Base-by-base conservation (phyloP, 2,888 invertebrate species). In the Agonopterix subpropinquella region DNA sequence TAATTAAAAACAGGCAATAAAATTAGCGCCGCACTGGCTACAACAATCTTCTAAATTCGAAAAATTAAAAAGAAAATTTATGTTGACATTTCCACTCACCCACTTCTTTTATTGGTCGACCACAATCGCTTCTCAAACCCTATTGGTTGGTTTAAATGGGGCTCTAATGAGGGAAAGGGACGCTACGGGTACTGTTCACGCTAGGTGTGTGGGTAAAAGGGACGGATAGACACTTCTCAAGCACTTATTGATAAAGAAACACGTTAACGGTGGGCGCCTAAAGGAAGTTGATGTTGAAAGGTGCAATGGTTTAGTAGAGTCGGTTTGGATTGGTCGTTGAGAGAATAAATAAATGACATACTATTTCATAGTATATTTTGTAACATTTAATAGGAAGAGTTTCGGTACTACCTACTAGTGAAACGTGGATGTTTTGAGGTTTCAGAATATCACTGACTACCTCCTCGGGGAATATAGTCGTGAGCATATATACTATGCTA, bases 31-130 rank as follows among this genome's bases (percentile, higher is more conserved):
- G 47, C 58, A 57, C 56, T 54, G 28, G 28, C 28, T 5, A 49
- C 54, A 55, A 58, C 53, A 64, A 61, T 65, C 64, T 64, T 59
- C 64, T 61, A 54, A 62, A 57, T 62, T 64, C 56, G 59, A 66
- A 66, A 13, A 73, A 69, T 73, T 72, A 69, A 76, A 78, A 80
- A 78, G 76, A 77, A 80, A 81, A 84, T 79, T 78, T 73, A 79
- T 77, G 76, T 82, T 83, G 83, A 83, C 83, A 84, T 77, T 80
- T 83, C 77, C 76, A 75, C 77, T 79, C 75, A 74, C 74, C 77
- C 75, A 77, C 77, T 76, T 77, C 71, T 78, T 77, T 87, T 86
- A 88, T 87, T 88, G 87, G 87, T 76, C 74, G 70, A 76, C 76
- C 79, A 65, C 77, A 69, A 72, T 64, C 68, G 57, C 54, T 56